Base-by-base conservation (phyloP, 2,797 vertebrate genomes). In the Galaxias olidus region DNA sequence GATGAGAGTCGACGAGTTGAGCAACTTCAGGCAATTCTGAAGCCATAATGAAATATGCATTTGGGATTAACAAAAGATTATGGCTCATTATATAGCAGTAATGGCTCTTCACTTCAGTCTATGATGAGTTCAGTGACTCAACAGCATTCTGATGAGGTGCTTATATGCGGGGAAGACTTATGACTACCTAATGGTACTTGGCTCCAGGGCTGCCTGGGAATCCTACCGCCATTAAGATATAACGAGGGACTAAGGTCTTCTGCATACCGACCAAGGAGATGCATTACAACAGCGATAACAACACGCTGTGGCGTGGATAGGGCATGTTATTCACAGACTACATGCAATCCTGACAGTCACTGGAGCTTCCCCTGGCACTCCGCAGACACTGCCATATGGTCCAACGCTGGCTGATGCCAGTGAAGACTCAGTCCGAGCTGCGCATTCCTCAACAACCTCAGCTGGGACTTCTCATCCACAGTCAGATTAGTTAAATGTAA, bases 321-420 rank as follows among this genome's bases (percentile, higher is more conserved):
- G 51, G 53, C 51, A 68, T 54, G 69, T 45, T 14, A 45, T 55
- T 66, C 15, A 50, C 56, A 60, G 57, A 50, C 19, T 18, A 4
- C 57, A 42, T 46, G 59, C 82, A 77, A 84, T 81, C 79, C 65
- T 72, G 61, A 61, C 65, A 64, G 76, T 66, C 78, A 68, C 42
- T 73, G 63, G 63, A 49, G 30, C 20, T 53, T 61, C 65, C 69
- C 59, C 63, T 61, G 69, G 68, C 59, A 62, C 59, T 42, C 46
- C 30, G 15, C 62, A 63, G 55, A 83, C 59, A 59, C 46, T 20
- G 3, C 74, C 76, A 81, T 79, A 81, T 84, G 79, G 65, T 65
- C 62, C 49, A 58, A 65, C 76, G 66, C 76, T 55, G 63, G 43
- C 60, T 65, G 54, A 13, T 74, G 53, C 58, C 59, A 44, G 54